phyloP scores from a whole-genome alignment of 1,140 invertebrate genomes.

The Oscheius sp. region DNA sequence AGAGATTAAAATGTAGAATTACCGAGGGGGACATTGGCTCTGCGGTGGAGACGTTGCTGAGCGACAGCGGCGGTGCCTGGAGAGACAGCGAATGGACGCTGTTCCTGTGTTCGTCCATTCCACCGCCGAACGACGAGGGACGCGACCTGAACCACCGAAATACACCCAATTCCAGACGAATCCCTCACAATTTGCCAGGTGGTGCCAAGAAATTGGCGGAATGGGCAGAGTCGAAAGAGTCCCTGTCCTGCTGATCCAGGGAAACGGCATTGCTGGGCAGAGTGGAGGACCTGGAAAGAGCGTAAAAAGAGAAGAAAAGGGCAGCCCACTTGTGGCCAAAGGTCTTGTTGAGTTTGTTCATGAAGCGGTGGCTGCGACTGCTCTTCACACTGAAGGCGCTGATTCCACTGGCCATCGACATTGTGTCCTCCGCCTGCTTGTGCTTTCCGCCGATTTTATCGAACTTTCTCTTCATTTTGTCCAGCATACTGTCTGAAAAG shows the following conservation, averaged over 20 bases:
- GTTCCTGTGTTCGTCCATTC: neutral
- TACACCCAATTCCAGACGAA: too few relatives aligned
- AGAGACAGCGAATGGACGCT: neutral
- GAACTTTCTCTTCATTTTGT: conserved; percentile 36
- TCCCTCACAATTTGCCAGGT: too few relatives aligned
- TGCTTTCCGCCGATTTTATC: conserved; percentile 8
- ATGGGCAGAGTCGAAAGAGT: neutral
- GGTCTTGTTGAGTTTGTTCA: neutral
- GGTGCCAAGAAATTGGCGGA: too few relatives aligned
- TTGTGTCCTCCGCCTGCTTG: conserved; percentile 24
- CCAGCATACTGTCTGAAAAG: conserved; percentile 8
- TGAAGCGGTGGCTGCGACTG: neutral
- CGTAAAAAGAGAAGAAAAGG: conserved; percentile 3
- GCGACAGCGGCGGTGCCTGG: neutral
- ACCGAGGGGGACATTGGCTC: neutral
- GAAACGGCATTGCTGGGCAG: neutral
- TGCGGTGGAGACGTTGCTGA: too few relatives aligned
- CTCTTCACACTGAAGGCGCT: conserved; percentile 7
- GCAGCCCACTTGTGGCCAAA: neutral
- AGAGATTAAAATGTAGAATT: too few relatives aligned
- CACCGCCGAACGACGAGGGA: neutral
- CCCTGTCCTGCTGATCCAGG: neutral
- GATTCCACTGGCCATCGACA: conserved; percentile 23
- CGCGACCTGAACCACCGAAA: neutral
- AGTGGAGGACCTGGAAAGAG: neutral